Base-by-base conservation (phyloP, 2,888 invertebrate species). In the Cephus spinipes region DNA sequence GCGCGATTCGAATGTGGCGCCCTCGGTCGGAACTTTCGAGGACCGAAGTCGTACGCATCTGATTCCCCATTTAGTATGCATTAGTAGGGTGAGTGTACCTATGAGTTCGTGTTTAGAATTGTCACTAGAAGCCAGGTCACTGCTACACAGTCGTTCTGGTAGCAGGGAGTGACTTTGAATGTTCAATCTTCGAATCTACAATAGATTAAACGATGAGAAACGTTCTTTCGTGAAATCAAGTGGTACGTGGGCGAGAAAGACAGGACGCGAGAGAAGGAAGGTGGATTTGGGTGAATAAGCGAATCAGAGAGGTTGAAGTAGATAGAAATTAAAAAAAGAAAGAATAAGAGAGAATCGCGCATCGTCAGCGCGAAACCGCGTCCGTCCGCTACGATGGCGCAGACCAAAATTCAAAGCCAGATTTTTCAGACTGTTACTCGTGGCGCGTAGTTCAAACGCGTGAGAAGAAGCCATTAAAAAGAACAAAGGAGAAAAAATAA, bases 351-450 rank as follows among this genome's bases (percentile, higher is more conserved):
- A 40, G 15, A 40, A 40, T 40, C 40, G 40, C 23, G 40, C 40
- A 40, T 71, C 32, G 32, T 35, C 71, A 32, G 71, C 71, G 71
- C 71, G 71, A 32, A 71, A 71, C 3, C 71, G 71, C 71, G 71
- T 31, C 71, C 71, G 71, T 55, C 55, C 55, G 55, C 55, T 55
- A 55, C 55, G 55, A 55, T 55, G 23, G 55, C 55, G 55, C 55
- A 55, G 55, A 55, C 55, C 55, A 55, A 55, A 55, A 55, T 55
- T 80, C 77, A 79, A 79, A 80, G 78, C 76, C 79, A 82, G 82
- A 84, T 81, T 55, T 55, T 86, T 81, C 71, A 79, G 80, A 83
- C 76, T 81, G 83, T 83, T 84, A 81, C 83, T 85, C 81, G 80
- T 74, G 76, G 75, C 81, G 81, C 81, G 81, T 55, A 55, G 11